These are phyloP conservation scores for Odontothrips loti DNA, from an alignment of 2,888 invertebrate species.

Conservation along the genomic window DNA sequence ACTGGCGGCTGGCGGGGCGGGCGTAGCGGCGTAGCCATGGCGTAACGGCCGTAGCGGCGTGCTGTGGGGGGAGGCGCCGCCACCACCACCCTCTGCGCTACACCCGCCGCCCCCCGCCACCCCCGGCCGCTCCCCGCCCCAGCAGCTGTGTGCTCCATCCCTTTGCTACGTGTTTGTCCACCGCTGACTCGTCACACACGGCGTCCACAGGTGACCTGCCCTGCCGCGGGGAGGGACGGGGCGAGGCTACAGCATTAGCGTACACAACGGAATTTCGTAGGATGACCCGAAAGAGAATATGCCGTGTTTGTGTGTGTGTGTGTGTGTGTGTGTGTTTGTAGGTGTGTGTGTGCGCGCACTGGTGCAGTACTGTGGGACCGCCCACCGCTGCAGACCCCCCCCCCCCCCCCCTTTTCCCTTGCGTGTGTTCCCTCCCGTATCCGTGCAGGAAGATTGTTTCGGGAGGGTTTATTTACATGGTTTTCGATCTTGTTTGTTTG, in stretches of 20 bases:
- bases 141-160: background rate
- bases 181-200: no score
- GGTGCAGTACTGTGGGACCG: no score
- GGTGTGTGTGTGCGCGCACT: no score
- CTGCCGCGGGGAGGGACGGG: no score
- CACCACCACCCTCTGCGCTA: background rate
- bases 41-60: background rate
- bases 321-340: no score
- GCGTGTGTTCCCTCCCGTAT: background rate
- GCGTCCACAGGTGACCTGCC: no score
- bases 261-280: no score
- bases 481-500: conserved; percentile 11
- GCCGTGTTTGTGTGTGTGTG: no score
- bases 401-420: background rate
- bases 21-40: background rate
- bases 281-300: no score
- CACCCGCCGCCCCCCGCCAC: background rate
- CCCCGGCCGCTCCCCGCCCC: background rate
- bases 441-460: background rate
- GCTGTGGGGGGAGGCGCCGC: background rate
- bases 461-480: background rate
- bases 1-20: background rate
- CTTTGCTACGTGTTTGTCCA: no score
- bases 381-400: background rate
- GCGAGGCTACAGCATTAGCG: no score